phyloP scores from a whole-genome alignment of 2,113 vertebrate genomes.

The Philantomba maxwellii region DNA sequence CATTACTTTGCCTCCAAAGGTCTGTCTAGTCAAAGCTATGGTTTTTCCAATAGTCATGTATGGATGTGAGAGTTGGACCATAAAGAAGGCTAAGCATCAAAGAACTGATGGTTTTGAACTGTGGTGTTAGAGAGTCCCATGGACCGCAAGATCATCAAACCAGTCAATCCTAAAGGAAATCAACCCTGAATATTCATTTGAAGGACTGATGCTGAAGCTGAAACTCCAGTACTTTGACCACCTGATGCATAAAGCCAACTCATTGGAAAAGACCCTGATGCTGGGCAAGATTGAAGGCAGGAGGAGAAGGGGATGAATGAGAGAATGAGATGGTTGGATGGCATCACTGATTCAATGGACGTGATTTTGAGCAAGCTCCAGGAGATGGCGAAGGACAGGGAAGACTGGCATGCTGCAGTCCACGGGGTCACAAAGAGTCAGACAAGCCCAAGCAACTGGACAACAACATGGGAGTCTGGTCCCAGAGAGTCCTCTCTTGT shows the following conservation, averaged over 20 bases:
- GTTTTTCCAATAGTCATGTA: neutral
- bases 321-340: neutral
- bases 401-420: neutral
- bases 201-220: neutral
- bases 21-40: neutral
- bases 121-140: neutral
- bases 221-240: neutral
- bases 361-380: neutral
- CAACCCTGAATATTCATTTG: neutral
- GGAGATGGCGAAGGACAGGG: neutral
- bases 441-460: neutral
- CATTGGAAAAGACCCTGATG: neutral
- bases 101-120: neutral
- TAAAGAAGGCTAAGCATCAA: neutral
- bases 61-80: neutral
- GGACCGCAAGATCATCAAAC: neutral
- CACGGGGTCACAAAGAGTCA: neutral
- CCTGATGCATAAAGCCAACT: neutral
- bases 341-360: neutral
- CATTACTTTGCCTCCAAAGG: neutral
- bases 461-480: neutral
- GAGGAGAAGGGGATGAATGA: neutral
- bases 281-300: neutral
- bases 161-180: neutral
- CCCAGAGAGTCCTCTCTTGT: neutral